Conservation (phyloP, 2,888 invertebrate genomes). For the Piscicola geometra region DNA sequence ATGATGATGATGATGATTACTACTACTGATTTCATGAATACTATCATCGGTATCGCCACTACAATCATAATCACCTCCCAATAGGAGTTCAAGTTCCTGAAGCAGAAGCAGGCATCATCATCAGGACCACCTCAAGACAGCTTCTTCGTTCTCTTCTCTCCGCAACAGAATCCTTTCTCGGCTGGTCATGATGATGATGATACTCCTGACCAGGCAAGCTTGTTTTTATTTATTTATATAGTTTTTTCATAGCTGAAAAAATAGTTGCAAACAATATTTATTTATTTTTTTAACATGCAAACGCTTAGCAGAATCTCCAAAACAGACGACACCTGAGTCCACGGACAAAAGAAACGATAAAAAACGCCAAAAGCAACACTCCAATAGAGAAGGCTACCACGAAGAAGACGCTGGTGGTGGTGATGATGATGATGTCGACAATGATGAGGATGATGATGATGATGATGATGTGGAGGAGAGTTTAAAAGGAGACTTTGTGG, state of each 20-base stretch:
- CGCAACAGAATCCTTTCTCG: no score
- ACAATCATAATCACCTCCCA: neutral
- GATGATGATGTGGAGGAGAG: slow-evolving; percentile 63
- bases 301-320: no score
- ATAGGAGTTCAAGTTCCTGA: slow-evolving; percentile 64
- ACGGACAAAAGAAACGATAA: slow-evolving; percentile 44
- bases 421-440: neutral
- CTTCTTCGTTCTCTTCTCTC: no score
- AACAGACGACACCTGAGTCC: no score
- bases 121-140: neutral
- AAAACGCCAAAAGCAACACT: neutral
- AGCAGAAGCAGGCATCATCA: slow-evolving; percentile 44
- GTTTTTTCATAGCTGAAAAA: no score
- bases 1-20: neutral
- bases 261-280: no score
- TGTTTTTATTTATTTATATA: no score
- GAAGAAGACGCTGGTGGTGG: neutral
- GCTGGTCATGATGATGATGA: no score
- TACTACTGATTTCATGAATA: neutral
- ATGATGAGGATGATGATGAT: slow-evolving; percentile 46
- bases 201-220: no score
- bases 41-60: neutral
- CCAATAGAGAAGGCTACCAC: neutral
- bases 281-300: no score
- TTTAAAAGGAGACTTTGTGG: slow-evolving; percentile 68